Conservation (phyloP, 2,797 vertebrate genomes). For the Manis javanica region DNA sequence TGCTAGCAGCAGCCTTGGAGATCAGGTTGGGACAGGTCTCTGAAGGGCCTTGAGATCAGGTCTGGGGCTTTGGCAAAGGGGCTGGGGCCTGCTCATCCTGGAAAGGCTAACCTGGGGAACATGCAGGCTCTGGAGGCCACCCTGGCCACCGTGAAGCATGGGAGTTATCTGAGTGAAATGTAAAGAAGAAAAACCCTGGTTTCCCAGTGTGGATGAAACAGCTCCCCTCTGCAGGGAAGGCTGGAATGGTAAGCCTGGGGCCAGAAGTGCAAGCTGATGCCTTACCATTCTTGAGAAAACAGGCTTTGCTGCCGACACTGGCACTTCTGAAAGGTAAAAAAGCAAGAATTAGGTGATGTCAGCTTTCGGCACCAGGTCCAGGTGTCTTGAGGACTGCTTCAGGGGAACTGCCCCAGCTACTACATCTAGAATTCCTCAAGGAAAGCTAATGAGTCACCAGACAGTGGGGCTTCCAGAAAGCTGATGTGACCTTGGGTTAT, state of each 20-base stretch:
- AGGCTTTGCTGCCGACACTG: not conserved
- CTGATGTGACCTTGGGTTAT: not conserved
- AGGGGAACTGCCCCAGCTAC: not conserved
- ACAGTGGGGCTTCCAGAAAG: not conserved
- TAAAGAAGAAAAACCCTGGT: not conserved
- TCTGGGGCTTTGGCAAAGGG: not conserved
- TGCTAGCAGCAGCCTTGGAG: not conserved
- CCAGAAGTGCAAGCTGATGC: not conserved
- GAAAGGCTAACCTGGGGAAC: not conserved
- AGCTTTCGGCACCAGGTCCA: too few relatives aligned
- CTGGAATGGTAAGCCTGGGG: not conserved
- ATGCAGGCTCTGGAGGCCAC: not conserved
- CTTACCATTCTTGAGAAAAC: slow-evolving; percentile 75
- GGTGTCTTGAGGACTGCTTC: not conserved
- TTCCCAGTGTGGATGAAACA: not conserved
- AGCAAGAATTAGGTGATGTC: not conserved
- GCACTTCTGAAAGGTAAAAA: slow-evolving; percentile 58
- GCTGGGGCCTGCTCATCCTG: not conserved
- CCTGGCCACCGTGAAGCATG: not conserved
- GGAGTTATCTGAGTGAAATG: not conserved
- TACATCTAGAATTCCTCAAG: not conserved
- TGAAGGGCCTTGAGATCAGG: not conserved
- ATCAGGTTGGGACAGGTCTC: not conserved
- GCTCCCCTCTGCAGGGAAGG: not conserved
- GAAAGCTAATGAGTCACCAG: not conserved